These are phyloP conservation scores for Diplodus puntazzo DNA, from an alignment of 2,797 vertebrate species.

Conservation along the genomic window DNA sequence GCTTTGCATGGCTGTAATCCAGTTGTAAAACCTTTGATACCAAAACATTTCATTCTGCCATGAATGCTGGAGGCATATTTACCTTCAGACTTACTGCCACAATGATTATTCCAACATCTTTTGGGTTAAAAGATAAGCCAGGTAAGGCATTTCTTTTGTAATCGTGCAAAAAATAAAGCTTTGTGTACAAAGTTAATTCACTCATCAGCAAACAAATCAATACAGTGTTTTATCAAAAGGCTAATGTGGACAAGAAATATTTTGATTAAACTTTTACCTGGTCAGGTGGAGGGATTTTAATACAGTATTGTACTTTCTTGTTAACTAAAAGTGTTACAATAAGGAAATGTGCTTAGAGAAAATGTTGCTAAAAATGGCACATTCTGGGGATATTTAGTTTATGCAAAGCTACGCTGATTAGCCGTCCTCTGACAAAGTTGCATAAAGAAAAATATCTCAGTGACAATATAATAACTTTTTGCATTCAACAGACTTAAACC, in stretches of 20 bases:
- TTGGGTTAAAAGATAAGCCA: conserved; percentile 4
- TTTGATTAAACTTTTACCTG: neutral
- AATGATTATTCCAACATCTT: neutral
- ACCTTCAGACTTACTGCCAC: neutral
- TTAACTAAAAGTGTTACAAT: neutral
- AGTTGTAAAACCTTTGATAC: conserved; percentile 11
- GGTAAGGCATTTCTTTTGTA: conserved; percentile 4
- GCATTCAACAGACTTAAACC: neutral
- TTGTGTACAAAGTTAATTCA: neutral
- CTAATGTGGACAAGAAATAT: neutral
- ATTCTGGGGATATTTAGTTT: neutral
- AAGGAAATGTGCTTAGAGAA: neutral
- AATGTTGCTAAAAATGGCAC: neutral
- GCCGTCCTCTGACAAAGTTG: neutral
- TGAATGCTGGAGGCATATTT: conserved; percentile 1
- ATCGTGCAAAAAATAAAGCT: neutral
- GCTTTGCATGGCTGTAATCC: conserved; percentile 76
- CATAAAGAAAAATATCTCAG: neutral
- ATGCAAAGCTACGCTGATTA: neutral
- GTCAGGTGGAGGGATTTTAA: neutral
- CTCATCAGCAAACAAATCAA: neutral
- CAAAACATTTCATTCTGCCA: conserved; percentile 16
- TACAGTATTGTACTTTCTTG: neutral
- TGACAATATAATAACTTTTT: neutral
- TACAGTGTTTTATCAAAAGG: neutral